These are phyloP conservation scores for Cremastinae sp. DNA, from an alignment of 2,888 invertebrate species.

Conservation along the genomic window DNA sequence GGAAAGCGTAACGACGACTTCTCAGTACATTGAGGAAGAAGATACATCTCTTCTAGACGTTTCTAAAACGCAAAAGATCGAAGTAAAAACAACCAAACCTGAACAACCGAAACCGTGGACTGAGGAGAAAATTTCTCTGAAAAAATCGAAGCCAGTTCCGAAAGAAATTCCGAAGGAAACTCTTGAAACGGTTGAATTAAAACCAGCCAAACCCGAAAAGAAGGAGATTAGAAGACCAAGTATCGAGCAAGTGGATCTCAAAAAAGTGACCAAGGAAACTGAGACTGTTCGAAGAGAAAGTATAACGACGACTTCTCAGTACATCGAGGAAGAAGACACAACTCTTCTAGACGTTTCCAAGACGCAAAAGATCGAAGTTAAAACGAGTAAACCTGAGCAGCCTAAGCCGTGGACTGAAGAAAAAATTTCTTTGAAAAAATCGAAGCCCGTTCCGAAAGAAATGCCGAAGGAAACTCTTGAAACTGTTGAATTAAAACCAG, in stretches of 20 bases:
- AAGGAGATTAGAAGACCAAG: slow-evolving; percentile 67
- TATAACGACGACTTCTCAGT: slow-evolving; percentile 48
- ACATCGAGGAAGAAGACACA: slow-evolving; percentile 66
- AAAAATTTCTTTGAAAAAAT: slow-evolving; percentile 72
- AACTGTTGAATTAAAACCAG: slow-evolving; percentile 73
- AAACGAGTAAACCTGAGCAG: slow-evolving; percentile 58
- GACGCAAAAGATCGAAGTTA: slow-evolving; percentile 49
- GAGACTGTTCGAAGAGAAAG: slow-evolving; percentile 45
- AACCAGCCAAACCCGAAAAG: slow-evolving; percentile 64
- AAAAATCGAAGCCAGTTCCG: slow-evolving; percentile 70
- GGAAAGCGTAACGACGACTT: slow-evolving; percentile 42
- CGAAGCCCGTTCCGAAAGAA: slow-evolving; percentile 69
- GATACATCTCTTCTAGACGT: slow-evolving; percentile 65
- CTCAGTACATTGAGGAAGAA: slow-evolving; percentile 64
- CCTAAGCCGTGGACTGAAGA: slow-evolving; percentile 77
- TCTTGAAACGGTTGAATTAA: slow-evolving; percentile 74
- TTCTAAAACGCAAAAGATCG: slow-evolving; percentile 52
- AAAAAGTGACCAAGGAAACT: slow-evolving; percentile 64
- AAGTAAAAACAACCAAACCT: slow-evolving; percentile 50
- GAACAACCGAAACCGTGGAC: slow-evolving; percentile 74
- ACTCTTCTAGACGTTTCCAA: slow-evolving; percentile 62
- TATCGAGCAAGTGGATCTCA: slow-evolving; percentile 67
- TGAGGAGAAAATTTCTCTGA: slow-evolving; percentile 74
- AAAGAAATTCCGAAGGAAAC: slow-evolving; percentile 70
- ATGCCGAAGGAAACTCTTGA: slow-evolving; percentile 70